Conservation (phyloP, 2,113 vertebrate species). For the Oenanthe melanoleuca region DNA sequence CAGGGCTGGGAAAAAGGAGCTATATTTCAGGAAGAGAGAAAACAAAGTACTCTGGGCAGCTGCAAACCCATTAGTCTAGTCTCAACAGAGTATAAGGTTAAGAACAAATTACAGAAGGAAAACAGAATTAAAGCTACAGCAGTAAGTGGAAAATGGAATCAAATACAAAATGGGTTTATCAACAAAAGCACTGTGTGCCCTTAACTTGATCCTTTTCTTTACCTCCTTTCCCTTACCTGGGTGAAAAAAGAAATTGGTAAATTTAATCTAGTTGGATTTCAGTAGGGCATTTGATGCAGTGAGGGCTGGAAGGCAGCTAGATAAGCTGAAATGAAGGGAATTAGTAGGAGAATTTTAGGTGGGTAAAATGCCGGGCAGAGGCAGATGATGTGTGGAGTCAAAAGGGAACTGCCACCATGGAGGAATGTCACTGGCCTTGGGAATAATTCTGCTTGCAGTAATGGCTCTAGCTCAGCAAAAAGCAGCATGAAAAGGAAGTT, state of each 20-base stretch:
- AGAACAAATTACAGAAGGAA: slow-evolving; percentile 62
- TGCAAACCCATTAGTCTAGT: slow-evolving; percentile 61
- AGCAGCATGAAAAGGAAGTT: slow-evolving; percentile 34
- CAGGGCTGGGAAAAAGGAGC: slow-evolving; percentile 34
- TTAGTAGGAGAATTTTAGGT: neutral
- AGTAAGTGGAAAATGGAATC: slow-evolving; percentile 51
- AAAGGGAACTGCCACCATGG: slow-evolving; percentile 54
- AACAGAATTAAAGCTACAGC: slow-evolving; percentile 60
- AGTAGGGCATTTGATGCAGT: neutral
- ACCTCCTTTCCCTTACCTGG: slow-evolving; percentile 26
- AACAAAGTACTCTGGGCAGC: slow-evolving; percentile 56
- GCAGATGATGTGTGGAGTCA: slow-evolving; percentile 28
- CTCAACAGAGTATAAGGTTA: slow-evolving; percentile 60
- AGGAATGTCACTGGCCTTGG: slow-evolving; percentile 61
- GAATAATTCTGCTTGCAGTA: slow-evolving; percentile 54
- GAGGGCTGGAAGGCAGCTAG: slow-evolving; percentile 7
- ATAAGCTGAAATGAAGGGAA: slow-evolving; percentile 17
- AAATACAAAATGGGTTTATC: slow-evolving; percentile 52
- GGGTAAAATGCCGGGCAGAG: neutral
- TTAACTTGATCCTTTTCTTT: slow-evolving; percentile 45
- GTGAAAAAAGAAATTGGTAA: neutral
- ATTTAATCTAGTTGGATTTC: slow-evolving; percentile 30
- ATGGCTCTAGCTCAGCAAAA: slow-evolving; percentile 64
- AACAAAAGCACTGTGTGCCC: slow-evolving; percentile 27
- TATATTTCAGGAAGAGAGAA: slow-evolving; percentile 58